A percentile compares a stretch with the other conserved stretches of the same genome.
phyloP scores from a whole-genome alignment of 2,888 invertebrate species.

The Diploptera punctata region DNA sequence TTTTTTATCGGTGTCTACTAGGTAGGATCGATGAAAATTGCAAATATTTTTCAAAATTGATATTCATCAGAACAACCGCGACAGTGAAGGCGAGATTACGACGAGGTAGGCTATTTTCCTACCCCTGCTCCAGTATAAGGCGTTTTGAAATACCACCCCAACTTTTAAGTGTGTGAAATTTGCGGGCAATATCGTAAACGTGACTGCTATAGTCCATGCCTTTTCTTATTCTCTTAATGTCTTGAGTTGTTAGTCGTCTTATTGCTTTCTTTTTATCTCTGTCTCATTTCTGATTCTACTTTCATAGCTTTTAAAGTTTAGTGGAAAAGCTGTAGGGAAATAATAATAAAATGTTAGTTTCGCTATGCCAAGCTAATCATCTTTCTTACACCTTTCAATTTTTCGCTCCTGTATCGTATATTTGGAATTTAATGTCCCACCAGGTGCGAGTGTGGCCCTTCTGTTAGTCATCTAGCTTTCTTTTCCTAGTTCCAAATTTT shows the following conservation, averaged over 20 bases:
- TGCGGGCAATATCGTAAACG: slow-evolving; percentile 16
- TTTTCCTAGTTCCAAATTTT: too few species aligned
- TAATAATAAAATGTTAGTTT: neutral
- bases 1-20: too few species aligned
- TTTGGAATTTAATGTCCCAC: slow-evolving; percentile 34
- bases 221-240: slow-evolving; percentile 2
- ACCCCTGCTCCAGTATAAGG: too few species aligned
- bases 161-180: slow-evolving; percentile 25
- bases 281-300: neutral
- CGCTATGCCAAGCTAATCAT: neutral
- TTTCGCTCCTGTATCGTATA: slow-evolving; percentile 37
- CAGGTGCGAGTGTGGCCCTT: neutral
- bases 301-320: slow-evolving; percentile 5
- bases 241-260: neutral
- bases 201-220: neutral
- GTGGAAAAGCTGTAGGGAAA: neutral
- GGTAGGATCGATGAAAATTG: too few species aligned
- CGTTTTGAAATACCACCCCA: neutral
- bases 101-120: too few species aligned
- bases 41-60: too few species aligned
- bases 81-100: too few species aligned
- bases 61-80: too few species aligned
- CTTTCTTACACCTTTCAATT: slow-evolving; percentile 37
- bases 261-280: neutral
- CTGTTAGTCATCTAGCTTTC: too few species aligned